These are phyloP conservation scores for Phthorimaea operculella DNA, from an alignment of 1,140 invertebrate species.

Conservation along the genomic window DNA sequence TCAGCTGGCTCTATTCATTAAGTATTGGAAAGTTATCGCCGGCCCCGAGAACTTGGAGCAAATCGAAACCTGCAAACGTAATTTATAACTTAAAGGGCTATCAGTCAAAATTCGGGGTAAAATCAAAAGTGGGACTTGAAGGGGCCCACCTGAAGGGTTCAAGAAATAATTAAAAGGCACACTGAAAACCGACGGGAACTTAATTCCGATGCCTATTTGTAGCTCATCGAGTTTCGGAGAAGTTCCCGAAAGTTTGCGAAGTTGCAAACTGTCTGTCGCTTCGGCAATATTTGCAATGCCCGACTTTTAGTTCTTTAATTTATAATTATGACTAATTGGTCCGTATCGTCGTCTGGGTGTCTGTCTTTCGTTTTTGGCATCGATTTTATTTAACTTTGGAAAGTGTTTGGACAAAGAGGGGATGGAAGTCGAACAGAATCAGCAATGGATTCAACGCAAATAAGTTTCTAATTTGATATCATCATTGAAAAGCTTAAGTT, in stretches of 20 bases:
- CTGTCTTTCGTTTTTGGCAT: not conserved
- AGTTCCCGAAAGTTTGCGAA: not conserved
- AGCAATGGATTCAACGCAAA: no score
- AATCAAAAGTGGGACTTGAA: conserved; percentile 18
- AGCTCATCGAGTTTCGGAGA: conserved; percentile 35
- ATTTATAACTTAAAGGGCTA: not conserved
- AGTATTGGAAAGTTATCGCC: not conserved
- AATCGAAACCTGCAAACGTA: conserved; percentile 1
- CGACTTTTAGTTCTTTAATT: conserved; percentile 6
- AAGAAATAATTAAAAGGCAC: conserved; percentile 57
- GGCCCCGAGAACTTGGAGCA: not conserved
- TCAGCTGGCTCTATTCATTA: no score
- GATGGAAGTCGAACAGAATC: no score
- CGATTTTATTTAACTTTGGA: no score
- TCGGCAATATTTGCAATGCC: conserved; percentile 6
- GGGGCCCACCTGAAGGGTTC: conserved; percentile 24
- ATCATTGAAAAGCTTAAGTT: no score
- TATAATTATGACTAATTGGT: conserved; percentile 1
- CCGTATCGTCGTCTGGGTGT: not conserved
- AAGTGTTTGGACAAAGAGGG: no score
- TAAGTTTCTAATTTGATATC: no score
- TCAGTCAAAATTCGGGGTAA: conserved; percentile 10
- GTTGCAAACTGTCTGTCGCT: conserved; percentile 1
- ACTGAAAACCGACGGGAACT: conserved; percentile 46
- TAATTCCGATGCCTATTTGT: conserved; percentile 55